A percentile compares a stretch with the other conserved stretches of the same genome.
Evolutionary conservation across 2,888 invertebrate genomes (phyloP).

Genomic region (Shargacucullia verbasci): DNA sequence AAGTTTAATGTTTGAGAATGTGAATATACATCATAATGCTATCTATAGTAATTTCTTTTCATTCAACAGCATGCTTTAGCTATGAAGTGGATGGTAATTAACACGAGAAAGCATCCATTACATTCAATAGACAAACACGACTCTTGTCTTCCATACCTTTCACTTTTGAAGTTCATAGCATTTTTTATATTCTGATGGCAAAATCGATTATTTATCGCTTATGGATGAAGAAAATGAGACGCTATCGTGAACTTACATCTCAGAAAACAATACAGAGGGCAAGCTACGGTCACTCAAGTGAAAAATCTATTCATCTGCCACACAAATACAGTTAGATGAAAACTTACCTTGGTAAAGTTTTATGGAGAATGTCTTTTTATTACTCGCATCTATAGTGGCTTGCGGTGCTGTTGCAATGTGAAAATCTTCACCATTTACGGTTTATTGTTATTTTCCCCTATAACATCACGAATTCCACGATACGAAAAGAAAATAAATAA

Average conservation of each 20-base stretch:
- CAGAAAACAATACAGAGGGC: constrained; percentile 47
- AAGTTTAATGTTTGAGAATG: too few relatives aligned
- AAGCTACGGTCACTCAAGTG: constrained; percentile 63
- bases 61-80: not conserved
- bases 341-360: constrained; percentile 36
- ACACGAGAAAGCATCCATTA: constrained; percentile 40
- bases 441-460: constrained; percentile 16
- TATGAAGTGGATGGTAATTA: constrained; percentile 27
- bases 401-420: not conserved
- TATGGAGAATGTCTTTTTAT: constrained; percentile 8
- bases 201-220: not conserved
- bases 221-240: not conserved
- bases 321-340: constrained; percentile 53
- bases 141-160: constrained; percentile 50
- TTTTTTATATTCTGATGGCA: constrained; percentile 5
- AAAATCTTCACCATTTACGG: constrained; percentile 16
- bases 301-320: constrained; percentile 49
- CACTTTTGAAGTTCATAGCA: constrained; percentile 53
- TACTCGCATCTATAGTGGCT: constrained; percentile 27
- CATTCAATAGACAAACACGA: constrained; percentile 11
- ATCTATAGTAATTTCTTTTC: too few relatives aligned
- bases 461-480: constrained; percentile 20
- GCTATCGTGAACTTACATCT: not conserved
- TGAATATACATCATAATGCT: too few relatives aligned
- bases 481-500: constrained; percentile 41